Evolutionary conservation across 1,140 invertebrate genomes (phyloP).

Genomic region (Drosophila ananassae): DNA sequence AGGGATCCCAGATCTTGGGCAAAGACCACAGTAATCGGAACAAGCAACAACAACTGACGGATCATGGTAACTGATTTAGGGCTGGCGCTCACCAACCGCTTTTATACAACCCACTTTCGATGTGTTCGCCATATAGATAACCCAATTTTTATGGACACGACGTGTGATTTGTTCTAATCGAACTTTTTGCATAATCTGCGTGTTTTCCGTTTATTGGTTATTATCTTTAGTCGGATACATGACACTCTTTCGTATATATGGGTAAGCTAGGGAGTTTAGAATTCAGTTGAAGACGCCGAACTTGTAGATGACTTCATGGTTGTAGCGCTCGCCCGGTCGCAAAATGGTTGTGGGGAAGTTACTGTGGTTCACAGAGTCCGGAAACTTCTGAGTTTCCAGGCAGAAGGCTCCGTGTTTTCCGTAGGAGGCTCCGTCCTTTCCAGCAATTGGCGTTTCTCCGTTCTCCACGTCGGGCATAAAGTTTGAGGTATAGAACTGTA

Average conservation of each 20-base stretch:
- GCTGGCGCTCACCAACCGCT: background rate
- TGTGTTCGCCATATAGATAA: background rate
- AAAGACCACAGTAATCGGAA: slow-evolving; percentile 1
- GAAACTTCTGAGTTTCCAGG: slow-evolving; percentile 95
- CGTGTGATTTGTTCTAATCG: slow-evolving; percentile 29
- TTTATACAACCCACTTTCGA: slow-evolving; percentile 35
- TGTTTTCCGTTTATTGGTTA: slow-evolving; percentile 56
- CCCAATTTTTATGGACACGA: slow-evolving; percentile 18
- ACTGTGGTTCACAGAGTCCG: slow-evolving; percentile 94
- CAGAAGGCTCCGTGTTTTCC: slow-evolving; percentile 93
- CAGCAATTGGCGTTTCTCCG: slow-evolving; percentile 49
- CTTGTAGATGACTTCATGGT: slow-evolving; percentile 86
- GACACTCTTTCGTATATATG: slow-evolving; percentile 11
- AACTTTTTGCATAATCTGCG: slow-evolving; percentile 22
- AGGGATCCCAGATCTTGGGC: slow-evolving; percentile 33
- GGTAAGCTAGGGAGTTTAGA: slow-evolving; percentile 5
- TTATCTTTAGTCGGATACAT: slow-evolving; percentile 29
- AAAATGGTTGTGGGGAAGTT: slow-evolving; percentile 91
- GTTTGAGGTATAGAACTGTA: slow-evolving; percentile 95
- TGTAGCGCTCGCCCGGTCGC: slow-evolving; percentile 89
- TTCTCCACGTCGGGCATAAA: slow-evolving; percentile 87
- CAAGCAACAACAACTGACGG: slow-evolving; percentile 19
- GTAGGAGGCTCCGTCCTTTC: slow-evolving; percentile 85
- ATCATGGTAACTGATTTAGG: slow-evolving; percentile 25
- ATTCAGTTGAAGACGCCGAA: slow-evolving; percentile 83